Conservation (phyloP, 1,140 invertebrate genomes). For the Bombus soroeensis region DNA sequence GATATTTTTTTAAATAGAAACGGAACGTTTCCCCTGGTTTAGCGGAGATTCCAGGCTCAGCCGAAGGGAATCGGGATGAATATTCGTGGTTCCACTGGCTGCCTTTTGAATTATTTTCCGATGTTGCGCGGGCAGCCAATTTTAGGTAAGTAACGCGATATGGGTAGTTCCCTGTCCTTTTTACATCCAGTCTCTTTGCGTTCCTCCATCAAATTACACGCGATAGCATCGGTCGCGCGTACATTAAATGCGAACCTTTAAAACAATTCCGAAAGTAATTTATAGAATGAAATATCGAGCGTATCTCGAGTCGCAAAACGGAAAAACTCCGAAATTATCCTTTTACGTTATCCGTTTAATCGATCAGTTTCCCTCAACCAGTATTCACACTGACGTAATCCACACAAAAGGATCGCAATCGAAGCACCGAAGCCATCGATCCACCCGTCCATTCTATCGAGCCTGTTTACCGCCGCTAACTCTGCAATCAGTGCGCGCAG, state of each 20-base stretch:
- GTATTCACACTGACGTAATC: constrained; percentile 43
- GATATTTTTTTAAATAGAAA: constrained; percentile 29
- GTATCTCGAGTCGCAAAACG: no score
- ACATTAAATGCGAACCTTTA: no score
- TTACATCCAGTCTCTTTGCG: no score
- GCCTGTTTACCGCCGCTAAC: constrained; percentile 56
- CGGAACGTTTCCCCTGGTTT: neutral
- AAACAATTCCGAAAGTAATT: no score
- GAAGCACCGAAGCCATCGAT: constrained; percentile 29
- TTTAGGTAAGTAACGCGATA: neutral
- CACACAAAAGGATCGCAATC: constrained; percentile 20
- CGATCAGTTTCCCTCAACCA: neutral
- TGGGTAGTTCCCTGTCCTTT: no score
- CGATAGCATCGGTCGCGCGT: no score
- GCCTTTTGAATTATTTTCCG: neutral
- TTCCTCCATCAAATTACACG: no score
- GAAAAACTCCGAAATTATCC: no score
- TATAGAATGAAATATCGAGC: no score
- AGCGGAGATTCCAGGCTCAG: no score
- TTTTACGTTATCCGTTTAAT: no score
- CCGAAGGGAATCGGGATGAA: neutral
- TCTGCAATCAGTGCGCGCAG: constrained; percentile 51
- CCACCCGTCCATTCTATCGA: constrained; percentile 28
- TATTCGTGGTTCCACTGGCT: neutral
- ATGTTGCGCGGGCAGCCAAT: neutral